Evolutionary conservation across 2,113 vertebrate genomes (phyloP).

Genomic region (Grallaria varia): DNA sequence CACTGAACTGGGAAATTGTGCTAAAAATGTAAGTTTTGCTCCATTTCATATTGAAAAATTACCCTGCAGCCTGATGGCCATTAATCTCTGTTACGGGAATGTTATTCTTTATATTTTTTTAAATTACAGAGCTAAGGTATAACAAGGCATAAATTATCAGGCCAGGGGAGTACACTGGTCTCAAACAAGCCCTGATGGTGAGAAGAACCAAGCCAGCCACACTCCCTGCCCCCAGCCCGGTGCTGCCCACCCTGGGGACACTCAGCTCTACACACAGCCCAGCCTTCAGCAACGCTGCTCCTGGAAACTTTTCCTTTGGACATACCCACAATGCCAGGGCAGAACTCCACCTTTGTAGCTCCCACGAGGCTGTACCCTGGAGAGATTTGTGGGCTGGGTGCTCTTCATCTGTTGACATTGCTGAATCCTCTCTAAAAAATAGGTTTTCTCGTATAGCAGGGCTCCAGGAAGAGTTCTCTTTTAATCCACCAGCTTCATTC

Average conservation of each 20-base stretch:
- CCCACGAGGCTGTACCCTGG: accelerated
- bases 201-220: background rate
- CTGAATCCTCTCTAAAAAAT: background rate
- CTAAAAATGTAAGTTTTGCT: conserved; percentile 58
- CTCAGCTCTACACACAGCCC: background rate
- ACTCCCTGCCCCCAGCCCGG: background rate
- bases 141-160: conserved; percentile 29
- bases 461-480: background rate
- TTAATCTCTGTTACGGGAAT: conserved; percentile 32
- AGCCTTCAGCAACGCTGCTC: background rate
- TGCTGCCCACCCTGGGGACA: background rate
- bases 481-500: background rate
- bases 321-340: background rate
- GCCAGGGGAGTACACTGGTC: background rate
- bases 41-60: conserved; percentile 59
- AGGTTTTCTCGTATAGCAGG: background rate
- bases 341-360: background rate
- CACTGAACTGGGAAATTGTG: conserved; percentile 55
- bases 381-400: background rate
- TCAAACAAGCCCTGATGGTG: background rate
- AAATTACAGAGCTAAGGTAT: conserved; percentile 1
- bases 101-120: conserved; percentile 14
- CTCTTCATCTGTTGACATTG: background rate
- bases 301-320: background rate
- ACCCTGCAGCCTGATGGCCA: background rate